A percentile compares a stretch with the other conserved stretches of the same genome.
These are phyloP conservation scores for Allobates femoralis DNA, from an alignment of 2,797 vertebrate species.

Conservation along the genomic window DNA sequence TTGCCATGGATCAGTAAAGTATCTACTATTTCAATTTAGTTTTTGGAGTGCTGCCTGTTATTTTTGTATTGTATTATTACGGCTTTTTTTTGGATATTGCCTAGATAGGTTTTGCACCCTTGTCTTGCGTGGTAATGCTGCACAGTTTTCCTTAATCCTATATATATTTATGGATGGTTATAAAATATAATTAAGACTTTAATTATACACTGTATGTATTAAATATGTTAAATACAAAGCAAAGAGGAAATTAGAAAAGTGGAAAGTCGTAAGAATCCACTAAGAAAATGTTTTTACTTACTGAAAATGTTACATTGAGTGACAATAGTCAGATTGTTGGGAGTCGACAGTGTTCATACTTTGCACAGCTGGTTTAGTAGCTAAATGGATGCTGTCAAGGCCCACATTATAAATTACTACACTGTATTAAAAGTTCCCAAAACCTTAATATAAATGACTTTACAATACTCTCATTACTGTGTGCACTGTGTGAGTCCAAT, in stretches of 20 bases:
- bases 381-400: conserved; percentile 58
- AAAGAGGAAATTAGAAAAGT: conserved; percentile 37
- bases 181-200: conserved; percentile 8
- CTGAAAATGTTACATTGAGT: conserved; percentile 43
- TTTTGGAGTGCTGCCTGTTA: too few species aligned
- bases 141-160: too few species aligned
- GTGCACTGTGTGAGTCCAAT: conserved; percentile 50
- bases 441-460: conserved; percentile 60
- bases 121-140: too few species aligned
- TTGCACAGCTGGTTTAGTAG: conserved; percentile 58
- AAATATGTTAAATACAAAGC: neutral
- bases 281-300: conserved; percentile 46
- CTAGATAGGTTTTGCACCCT: too few species aligned
- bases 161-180: too few species aligned
- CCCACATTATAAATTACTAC: conserved; percentile 61
- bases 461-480: conserved; percentile 49
- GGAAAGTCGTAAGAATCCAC: conserved; percentile 24
- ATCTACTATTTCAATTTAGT: too few species aligned
- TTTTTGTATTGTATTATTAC: too few species aligned
- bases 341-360: conserved; percentile 43
- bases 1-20: too few species aligned
- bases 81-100: too few species aligned
- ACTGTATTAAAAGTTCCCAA: conserved; percentile 56
- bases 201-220: conserved; percentile 24
- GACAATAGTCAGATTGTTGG: conserved; percentile 57